Evolutionary conservation across 2,113 vertebrate species (phyloP).

Genomic region (Pipra filicauda): DNA sequence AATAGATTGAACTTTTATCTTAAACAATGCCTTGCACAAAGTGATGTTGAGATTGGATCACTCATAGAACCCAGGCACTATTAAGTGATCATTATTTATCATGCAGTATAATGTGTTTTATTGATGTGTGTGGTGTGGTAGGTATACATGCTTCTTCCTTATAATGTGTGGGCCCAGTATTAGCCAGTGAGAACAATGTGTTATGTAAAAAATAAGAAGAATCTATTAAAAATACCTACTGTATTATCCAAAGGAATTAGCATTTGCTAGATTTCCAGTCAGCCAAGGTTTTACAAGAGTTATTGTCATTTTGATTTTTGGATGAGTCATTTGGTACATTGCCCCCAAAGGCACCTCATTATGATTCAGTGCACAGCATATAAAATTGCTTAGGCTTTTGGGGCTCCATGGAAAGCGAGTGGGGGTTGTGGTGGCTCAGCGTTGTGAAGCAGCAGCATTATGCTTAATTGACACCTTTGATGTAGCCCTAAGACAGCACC

Average conservation of each 20-base stretch:
- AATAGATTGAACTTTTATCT: not conserved
- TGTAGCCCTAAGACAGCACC: slow-evolving; percentile 81
- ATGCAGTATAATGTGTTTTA: not conserved
- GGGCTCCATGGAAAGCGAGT: slow-evolving; percentile 60
- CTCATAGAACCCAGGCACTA: not conserved
- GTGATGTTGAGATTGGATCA: not conserved
- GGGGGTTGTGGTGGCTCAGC: slow-evolving; percentile 66
- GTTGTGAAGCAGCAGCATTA: slow-evolving; percentile 65
- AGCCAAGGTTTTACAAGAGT: slow-evolving; percentile 59
- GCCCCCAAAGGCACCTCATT: slow-evolving; percentile 71
- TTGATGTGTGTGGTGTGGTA: not conserved
- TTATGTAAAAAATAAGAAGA: slow-evolving; percentile 28
- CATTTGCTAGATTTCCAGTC: slow-evolving; percentile 55
- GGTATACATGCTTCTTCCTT: not conserved
- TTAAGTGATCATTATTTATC: not conserved
- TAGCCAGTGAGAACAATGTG: not conserved
- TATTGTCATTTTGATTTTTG: slow-evolving; percentile 72
- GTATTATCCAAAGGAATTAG: slow-evolving; percentile 34
- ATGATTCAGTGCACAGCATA: slow-evolving; percentile 76
- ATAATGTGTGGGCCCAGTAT: not conserved
- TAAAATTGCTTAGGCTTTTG: slow-evolving; percentile 67
- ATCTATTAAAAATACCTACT: slow-evolving; percentile 3
- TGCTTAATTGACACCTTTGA: slow-evolving; percentile 83
- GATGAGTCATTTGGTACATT: slow-evolving; percentile 76
- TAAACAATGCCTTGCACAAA: not conserved